Evolutionary conservation across 2,888 invertebrate species (phyloP).

Genomic region (Drosophila tanythrix): DNA sequence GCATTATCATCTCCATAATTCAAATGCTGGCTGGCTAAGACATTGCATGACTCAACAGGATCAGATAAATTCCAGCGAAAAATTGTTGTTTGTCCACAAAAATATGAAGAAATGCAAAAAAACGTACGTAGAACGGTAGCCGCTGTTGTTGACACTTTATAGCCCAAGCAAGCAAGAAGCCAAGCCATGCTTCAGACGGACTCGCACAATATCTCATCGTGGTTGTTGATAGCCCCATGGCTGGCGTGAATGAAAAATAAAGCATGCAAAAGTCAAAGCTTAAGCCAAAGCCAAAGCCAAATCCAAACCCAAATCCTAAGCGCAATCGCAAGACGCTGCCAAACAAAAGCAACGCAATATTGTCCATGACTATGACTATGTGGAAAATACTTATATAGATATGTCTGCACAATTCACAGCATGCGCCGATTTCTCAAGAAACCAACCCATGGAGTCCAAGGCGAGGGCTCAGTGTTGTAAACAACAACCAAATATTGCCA

Average conservation of each 20-base stretch:
- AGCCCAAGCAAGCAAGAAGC: conserved; percentile 13
- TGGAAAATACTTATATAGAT: conserved; percentile 55
- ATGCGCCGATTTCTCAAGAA: conserved; percentile 79
- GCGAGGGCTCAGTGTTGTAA: conserved; percentile 69
- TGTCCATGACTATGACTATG: conserved; percentile 60
- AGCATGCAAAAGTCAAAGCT: conserved; percentile 43
- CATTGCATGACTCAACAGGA: conserved; percentile 77
- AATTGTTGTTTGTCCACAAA: conserved; percentile 61
- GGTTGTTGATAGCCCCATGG: conserved; percentile 54
- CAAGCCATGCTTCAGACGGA: conserved; percentile 32
- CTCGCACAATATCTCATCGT: conserved; percentile 64
- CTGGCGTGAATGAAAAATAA: conserved; percentile 68
- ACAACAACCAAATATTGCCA: conserved; percentile 72
- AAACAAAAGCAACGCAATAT: conserved; percentile 78
- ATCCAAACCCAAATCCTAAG: conserved; percentile 28
- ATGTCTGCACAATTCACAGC: conserved; percentile 70
- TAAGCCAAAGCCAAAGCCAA: conserved; percentile 22
- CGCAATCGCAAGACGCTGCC: conserved; percentile 29
- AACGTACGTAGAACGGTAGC: conserved; percentile 75
- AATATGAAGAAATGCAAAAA: conserved; percentile 74
- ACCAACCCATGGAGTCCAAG: conserved; percentile 67
- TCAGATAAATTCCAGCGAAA: conserved; percentile 73
- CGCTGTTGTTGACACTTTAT: conserved; percentile 75
- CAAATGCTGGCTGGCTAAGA: conserved; percentile 67
- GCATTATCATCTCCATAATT: conserved; percentile 81